Evolutionary conservation across 2,113 vertebrate species (phyloP).

Genomic region (Cololabis saira): DNA sequence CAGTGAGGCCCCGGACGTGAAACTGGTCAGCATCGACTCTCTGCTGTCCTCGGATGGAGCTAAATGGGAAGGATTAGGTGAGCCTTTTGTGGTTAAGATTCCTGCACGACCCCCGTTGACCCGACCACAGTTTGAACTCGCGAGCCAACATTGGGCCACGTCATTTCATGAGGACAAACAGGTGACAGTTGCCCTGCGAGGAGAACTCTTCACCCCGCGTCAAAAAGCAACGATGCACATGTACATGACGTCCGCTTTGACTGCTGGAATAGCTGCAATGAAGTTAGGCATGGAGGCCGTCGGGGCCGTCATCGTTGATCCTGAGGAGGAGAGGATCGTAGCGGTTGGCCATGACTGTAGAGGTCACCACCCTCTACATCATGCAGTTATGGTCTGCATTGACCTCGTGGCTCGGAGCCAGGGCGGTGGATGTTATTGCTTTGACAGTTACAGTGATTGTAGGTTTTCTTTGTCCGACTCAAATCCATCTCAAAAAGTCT

Average conservation of each 20-base stretch:
- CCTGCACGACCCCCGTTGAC: constrained; percentile 83
- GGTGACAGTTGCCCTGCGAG: constrained; percentile 75
- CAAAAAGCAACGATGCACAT: constrained; percentile 79
- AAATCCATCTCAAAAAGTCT: not conserved
- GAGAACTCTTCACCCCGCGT: constrained; percentile 76
- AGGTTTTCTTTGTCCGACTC: constrained; percentile 11
- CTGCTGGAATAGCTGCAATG: constrained; percentile 68
- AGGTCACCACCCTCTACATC: constrained; percentile 76
- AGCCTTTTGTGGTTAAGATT: constrained; percentile 83
- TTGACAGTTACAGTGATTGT: constrained; percentile 73
- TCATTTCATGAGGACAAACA: constrained; percentile 88
- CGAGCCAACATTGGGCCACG: constrained; percentile 85
- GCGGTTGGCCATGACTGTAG: constrained; percentile 86
- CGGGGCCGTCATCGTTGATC: constrained; percentile 84
- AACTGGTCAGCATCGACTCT: constrained; percentile 34
- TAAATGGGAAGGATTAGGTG: constrained; percentile 75
- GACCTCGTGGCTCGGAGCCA: constrained; percentile 88
- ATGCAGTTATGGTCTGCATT: constrained; percentile 89
- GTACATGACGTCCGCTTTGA: constrained; percentile 83
- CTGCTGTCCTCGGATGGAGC: constrained; percentile 68
- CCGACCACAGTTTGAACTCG: constrained; percentile 86
- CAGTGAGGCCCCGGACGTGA: constrained; percentile 32
- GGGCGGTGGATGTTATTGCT: constrained; percentile 80
- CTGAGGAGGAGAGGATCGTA: constrained; percentile 67
- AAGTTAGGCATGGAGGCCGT: constrained; percentile 77